These are phyloP conservation scores for Elephantulus edwardii DNA, from an alignment of 2,113 vertebrate genomes.

Conservation along the genomic window DNA sequence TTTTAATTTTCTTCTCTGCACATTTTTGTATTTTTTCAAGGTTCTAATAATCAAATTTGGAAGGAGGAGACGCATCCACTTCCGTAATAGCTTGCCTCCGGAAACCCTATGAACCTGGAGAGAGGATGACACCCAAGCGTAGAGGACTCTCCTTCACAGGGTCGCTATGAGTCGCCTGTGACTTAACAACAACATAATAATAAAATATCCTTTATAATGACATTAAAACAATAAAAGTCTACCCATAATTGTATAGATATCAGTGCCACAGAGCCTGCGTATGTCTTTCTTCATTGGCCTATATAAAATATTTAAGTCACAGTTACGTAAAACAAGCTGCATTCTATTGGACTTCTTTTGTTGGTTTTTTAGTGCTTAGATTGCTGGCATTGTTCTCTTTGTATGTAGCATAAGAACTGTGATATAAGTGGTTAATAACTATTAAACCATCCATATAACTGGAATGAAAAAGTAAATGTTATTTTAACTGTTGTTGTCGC, in stretches of 20 bases:
- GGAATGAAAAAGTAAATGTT: constrained; percentile 47
- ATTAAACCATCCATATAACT: neutral
- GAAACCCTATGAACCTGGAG: no score
- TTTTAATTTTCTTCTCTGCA: constrained; percentile 25
- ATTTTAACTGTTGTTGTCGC: constrained; percentile 15
- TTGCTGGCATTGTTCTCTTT: neutral
- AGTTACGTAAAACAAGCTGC: constrained; percentile 12
- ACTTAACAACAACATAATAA: no score
- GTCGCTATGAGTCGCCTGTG: no score
- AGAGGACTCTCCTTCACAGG: no score
- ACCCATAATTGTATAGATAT: neutral
- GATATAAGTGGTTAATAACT: neutral
- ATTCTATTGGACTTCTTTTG: neutral
- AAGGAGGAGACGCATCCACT: no score
- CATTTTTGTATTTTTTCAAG: constrained; percentile 14
- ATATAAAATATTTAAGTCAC: neutral
- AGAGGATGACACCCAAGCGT: no score
- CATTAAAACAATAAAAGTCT: constrained; percentile 29
- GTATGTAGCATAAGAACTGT: neutral
- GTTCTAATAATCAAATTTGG: neutral
- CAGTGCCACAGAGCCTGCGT: neutral
- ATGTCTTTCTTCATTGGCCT: neutral
- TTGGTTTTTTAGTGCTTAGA: constrained; percentile 13
- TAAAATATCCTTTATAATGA: constrained; percentile 14
- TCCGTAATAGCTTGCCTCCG: no score